Base-by-base conservation (phyloP, 2,113 vertebrate species). In the Rhipidura dahli region DNA sequence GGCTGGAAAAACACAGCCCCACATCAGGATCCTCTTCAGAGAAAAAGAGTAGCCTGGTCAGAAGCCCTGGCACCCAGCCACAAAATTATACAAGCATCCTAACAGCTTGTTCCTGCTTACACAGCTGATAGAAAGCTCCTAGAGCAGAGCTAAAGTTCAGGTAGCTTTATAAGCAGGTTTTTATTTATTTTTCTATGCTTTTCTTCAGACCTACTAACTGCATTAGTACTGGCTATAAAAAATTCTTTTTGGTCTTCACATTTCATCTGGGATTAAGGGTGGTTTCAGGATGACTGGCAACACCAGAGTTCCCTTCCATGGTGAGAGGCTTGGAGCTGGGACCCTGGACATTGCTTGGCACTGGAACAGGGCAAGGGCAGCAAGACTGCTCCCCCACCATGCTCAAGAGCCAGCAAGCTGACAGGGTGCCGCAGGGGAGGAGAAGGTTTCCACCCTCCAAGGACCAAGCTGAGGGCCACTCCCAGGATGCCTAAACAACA, bases 121-220 rank as follows among this genome's bases (percentile, higher is more conserved):
- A 10, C 68, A 91, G 83, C 77, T 87, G 77, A 77, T 16, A 23
- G 42, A 86, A 95, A 90, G 71, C 92, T 95, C 66, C 73, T 40
- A 23, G 13, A 83, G 45, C 63, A 72, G 40, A 83, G 21, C 5
- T 72, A 26, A 68, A 83, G 57, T 68, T 84, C 85, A 93, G 82
- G 90, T 60, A 85, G 66, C 22, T 83, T 70, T 60, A 40, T 64
- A 76, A 87, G 44, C 8, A 80, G 37, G 31, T 50, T 94, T 87
- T 90, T 50, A 79, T 91, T 97, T 90, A 57, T 90, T 76, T 72
- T 50, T 68, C 49, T 90, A 13, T 22, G 66, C 31, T 72, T 65
- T 16, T 69, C 79, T 72, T 86, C 66, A 66, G 82, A 90, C 20
- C 31, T 44, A 76, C 65, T 69, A 93, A 85, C 37, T 0, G 0